phyloP scores from a whole-genome alignment of 2,797 vertebrate genomes.

The Gadopsis bispinosus region DNA sequence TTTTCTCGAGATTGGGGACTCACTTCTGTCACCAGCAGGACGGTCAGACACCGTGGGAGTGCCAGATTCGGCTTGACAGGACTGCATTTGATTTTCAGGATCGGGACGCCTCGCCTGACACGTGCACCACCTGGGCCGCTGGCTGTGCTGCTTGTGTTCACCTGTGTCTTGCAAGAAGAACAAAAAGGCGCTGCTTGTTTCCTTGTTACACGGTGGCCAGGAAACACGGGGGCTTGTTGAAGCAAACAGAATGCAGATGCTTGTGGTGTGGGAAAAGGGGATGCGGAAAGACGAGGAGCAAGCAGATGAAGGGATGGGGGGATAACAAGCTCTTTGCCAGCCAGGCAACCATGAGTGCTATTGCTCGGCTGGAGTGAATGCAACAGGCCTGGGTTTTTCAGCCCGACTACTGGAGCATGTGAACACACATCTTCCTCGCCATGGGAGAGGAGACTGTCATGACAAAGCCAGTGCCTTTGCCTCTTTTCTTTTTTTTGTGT shows the following conservation, averaged over 20 bases:
- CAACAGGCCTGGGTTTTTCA: constrained; percentile 80
- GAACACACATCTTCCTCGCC: constrained; percentile 71
- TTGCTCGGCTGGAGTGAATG: constrained; percentile 77
- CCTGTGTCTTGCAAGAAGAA: constrained; percentile 62
- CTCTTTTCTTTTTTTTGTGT: constrained; percentile 40
- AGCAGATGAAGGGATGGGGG: constrained; percentile 60
- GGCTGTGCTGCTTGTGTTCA: constrained; percentile 57
- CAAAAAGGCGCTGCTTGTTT: constrained; percentile 66
- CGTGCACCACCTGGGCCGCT: constrained; percentile 57
- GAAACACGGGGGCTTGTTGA: constrained; percentile 62
- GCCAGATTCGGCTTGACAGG: constrained; percentile 47
- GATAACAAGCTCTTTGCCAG: constrained; percentile 81
- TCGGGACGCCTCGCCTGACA: constrained; percentile 41
- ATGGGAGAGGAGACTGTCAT: constrained; percentile 73
- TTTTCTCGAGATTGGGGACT: constrained; percentile 32
- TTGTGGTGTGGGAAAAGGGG: constrained; percentile 53
- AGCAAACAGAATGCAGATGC: constrained; percentile 78
- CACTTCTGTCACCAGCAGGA: constrained; percentile 48
- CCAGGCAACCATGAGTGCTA: constrained; percentile 75
- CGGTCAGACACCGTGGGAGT: constrained; percentile 10
- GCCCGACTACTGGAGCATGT: constrained; percentile 79
- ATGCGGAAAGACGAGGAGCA: constrained; percentile 55
- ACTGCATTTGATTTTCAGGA: constrained; percentile 63
- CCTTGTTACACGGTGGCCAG: constrained; percentile 62
- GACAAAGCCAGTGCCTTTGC: constrained; percentile 72